Evolutionary conservation across 2,113 vertebrate species (phyloP).

Genomic region (Dicerorhinus sumatrensis): DNA sequence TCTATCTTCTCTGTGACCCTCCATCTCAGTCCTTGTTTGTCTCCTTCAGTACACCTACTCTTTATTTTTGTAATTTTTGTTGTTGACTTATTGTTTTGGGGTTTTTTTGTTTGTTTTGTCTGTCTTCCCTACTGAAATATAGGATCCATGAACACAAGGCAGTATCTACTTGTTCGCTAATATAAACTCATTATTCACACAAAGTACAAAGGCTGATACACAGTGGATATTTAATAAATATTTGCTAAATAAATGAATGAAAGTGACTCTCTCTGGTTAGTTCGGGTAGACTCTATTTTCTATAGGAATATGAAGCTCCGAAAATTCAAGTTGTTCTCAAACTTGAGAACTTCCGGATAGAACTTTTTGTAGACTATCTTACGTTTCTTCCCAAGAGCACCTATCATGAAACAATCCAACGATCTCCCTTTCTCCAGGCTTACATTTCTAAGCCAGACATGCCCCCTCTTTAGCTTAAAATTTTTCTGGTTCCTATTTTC

Average conservation of each 20-base stretch:
- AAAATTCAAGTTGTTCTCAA: neutral
- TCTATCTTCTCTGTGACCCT: neutral
- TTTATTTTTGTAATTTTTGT: neutral
- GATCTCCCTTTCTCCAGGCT: neutral
- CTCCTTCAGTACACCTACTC: neutral
- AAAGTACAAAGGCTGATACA: neutral
- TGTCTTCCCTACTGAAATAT: too few species aligned
- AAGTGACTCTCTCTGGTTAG: neutral
- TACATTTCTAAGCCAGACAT: neutral
- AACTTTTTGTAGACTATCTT: neutral
- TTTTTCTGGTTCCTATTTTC: neutral
- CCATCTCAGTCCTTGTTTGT: neutral
- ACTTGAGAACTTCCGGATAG: neutral
- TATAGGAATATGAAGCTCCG: neutral
- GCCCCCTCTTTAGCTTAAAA: neutral
- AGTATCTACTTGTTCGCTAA: neutral
- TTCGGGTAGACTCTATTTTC: neutral
- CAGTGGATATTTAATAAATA: neutral
- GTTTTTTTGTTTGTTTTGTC: too few species aligned
- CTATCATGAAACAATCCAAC: neutral
- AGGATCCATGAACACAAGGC: too few species aligned
- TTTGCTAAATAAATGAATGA: neutral
- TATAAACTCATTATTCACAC: neutral
- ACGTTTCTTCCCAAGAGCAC: neutral
- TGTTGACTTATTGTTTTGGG: neutral